A percentile compares a stretch with the other conserved stretches of the same genome.
phyloP scores from a whole-genome alignment of 2,113 vertebrate genomes.

The Centrocercus urophasianus region DNA sequence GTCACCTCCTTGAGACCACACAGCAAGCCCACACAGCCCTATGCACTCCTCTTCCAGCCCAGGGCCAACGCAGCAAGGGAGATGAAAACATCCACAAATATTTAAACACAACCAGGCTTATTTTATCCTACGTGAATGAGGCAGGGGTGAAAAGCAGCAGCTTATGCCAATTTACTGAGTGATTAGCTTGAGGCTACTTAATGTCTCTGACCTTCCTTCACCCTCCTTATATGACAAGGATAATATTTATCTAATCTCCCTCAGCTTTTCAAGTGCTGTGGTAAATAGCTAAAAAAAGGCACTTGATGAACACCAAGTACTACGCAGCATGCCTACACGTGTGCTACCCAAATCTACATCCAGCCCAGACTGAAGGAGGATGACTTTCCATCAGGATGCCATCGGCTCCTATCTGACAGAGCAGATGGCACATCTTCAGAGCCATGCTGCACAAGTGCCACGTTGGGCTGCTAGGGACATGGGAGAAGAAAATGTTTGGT shows the following conservation, averaged over 20 bases:
- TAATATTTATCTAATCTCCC: slow-evolving; percentile 19
- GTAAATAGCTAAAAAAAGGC: background rate
- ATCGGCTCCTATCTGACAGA: background rate
- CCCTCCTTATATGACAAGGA: background rate
- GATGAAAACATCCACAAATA: background rate
- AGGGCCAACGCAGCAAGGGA: background rate
- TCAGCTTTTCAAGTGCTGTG: background rate
- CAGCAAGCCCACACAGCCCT: background rate
- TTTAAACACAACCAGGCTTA: background rate
- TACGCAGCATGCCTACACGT: background rate
- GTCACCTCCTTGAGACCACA: background rate
- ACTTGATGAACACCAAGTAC: background rate
- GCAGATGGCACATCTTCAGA: background rate
- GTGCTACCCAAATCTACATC: background rate
- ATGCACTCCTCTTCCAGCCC: fast-evolving
- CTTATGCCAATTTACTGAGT: slow-evolving; percentile 3
- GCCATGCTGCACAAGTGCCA: background rate
- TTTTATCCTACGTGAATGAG: background rate
- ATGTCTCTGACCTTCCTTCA: slow-evolving; percentile 5
- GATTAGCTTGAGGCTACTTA: slow-evolving; percentile 30
- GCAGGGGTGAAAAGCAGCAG: background rate
- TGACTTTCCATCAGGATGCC: background rate
- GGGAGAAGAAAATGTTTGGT: background rate
- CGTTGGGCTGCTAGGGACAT: background rate
- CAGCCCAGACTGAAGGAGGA: background rate